Evolutionary conservation across 2,888 invertebrate genomes (phyloP).

Genomic region (Lordiphosa andalusiaca): DNA sequence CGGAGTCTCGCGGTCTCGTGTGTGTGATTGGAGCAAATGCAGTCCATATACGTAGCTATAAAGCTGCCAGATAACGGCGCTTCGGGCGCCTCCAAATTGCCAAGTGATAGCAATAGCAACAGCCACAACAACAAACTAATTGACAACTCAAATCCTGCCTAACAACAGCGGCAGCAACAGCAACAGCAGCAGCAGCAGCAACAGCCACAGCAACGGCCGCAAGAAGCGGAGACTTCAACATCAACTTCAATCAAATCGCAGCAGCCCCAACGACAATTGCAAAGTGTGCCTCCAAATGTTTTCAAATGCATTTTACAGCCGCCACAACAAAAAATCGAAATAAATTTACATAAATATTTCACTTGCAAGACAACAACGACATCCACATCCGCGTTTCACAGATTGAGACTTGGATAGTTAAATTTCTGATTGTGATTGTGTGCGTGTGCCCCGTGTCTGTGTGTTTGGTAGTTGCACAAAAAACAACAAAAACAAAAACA

Average conservation of each 20-base stretch:
- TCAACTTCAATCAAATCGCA: conserved; percentile 65
- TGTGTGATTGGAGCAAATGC: conserved; percentile 30
- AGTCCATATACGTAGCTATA: conserved; percentile 4
- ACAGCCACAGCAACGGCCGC: conserved; percentile 15
- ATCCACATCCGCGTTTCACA: conserved; percentile 63
- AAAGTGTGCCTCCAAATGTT: conserved; percentile 73
- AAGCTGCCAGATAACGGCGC: conserved; percentile 59
- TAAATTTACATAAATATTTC: conserved; percentile 74
- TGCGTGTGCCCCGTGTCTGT: conserved; percentile 27
- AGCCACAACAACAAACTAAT: conserved; percentile 60
- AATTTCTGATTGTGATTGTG: conserved; percentile 22
- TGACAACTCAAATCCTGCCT: conserved; percentile 75
- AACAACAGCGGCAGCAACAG: conserved; percentile 26
- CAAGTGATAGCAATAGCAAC: conserved; percentile 56
- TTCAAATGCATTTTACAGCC: conserved; percentile 64
- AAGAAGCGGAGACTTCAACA: conserved; percentile 24
- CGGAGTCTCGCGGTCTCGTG: no score
- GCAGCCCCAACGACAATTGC: conserved; percentile 67
- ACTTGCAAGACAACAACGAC: conserved; percentile 57
- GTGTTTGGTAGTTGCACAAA: background rate
- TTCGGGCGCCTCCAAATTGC: conserved; percentile 44
- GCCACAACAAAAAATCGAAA: conserved; percentile 55
- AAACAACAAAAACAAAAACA: no score
- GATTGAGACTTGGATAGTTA: conserved; percentile 49
- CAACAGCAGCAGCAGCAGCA: conserved; percentile 31